These are phyloP conservation scores for Octomys mimax DNA, from an alignment of 2,797 vertebrate genomes.

Conservation along the genomic window DNA sequence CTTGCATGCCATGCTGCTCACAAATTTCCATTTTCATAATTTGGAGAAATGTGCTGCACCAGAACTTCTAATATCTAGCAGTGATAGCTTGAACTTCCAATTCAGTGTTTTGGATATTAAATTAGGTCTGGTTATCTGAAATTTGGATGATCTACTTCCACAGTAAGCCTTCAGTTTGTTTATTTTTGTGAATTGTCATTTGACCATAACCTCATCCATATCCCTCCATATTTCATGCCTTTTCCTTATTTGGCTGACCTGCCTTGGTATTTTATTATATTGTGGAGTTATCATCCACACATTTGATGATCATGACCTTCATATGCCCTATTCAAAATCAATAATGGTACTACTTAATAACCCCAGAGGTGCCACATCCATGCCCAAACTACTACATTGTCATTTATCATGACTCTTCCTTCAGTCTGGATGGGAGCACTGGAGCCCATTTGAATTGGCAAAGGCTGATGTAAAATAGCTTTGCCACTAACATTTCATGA, in stretches of 20 bases:
- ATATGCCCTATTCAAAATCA: conserved; percentile 55
- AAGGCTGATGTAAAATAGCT: conserved; percentile 62
- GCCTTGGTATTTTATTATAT: conserved; percentile 32
- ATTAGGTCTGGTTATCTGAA: not conserved
- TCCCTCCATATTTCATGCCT: conserved; percentile 42
- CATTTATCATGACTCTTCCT: not conserved
- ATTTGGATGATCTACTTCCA: not conserved
- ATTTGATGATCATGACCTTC: conserved; percentile 32
- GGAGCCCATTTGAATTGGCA: conserved; percentile 63
- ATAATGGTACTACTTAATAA: not conserved
- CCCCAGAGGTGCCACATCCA: not conserved
- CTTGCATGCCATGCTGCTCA: not conserved
- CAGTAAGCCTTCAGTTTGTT: not conserved
- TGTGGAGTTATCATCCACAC: not conserved
- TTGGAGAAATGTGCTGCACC: not conserved
- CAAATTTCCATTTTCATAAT: not conserved
- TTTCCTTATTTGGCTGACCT: conserved; percentile 34
- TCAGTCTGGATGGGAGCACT: not conserved
- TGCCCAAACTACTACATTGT: not conserved
- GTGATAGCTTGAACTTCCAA: not conserved
- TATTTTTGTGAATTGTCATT: not conserved
- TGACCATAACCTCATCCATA: not conserved
- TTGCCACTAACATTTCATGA: conserved; percentile 67
- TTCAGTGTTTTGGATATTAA: not conserved
- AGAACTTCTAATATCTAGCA: not conserved